phyloP scores from a whole-genome alignment of 2,113 vertebrate genomes.

The Centropus bengalensis region DNA sequence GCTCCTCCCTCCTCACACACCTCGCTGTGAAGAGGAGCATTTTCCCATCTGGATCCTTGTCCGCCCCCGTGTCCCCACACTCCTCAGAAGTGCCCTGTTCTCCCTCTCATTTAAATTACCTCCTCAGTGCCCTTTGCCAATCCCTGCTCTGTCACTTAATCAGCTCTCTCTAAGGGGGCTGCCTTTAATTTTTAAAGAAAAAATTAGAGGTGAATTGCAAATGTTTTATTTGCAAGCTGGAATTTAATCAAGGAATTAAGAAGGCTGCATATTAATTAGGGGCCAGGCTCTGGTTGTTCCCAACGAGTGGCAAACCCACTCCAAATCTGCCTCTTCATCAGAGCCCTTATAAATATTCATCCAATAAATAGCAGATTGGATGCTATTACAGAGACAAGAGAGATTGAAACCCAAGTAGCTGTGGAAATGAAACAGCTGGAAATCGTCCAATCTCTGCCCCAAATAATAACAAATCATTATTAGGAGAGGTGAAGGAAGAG shows the following conservation, averaged over 20 bases:
- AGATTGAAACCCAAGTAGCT: neutral
- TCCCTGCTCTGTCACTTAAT: neutral
- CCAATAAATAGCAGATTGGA: neutral
- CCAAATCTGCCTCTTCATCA: neutral
- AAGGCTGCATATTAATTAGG: neutral
- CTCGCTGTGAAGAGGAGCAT: rapidly evolving
- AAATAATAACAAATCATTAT: neutral
- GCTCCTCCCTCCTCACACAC: neutral
- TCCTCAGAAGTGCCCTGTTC: rapidly evolving
- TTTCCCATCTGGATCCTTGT: rapidly evolving
- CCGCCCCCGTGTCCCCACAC: neutral
- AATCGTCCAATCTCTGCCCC: neutral
- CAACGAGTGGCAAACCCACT: neutral
- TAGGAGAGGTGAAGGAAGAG: neutral
- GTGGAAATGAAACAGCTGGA: slow-evolving; percentile 5
- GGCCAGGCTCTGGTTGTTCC: neutral
- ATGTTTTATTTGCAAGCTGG: neutral
- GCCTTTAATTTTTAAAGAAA: neutral
- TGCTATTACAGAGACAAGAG: neutral
- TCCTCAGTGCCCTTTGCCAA: neutral
- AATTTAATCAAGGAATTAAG: slow-evolving; percentile 40
- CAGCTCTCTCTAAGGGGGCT: neutral
- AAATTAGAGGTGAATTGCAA: neutral
- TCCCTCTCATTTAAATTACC: neutral
- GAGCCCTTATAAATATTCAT: slow-evolving; percentile 28